Percentiles rank a stretch among this genome's conserved stretches.
Evolutionary conservation across 2,113 vertebrate species (phyloP).

Genomic region (Callorhinus ursinus): DNA sequence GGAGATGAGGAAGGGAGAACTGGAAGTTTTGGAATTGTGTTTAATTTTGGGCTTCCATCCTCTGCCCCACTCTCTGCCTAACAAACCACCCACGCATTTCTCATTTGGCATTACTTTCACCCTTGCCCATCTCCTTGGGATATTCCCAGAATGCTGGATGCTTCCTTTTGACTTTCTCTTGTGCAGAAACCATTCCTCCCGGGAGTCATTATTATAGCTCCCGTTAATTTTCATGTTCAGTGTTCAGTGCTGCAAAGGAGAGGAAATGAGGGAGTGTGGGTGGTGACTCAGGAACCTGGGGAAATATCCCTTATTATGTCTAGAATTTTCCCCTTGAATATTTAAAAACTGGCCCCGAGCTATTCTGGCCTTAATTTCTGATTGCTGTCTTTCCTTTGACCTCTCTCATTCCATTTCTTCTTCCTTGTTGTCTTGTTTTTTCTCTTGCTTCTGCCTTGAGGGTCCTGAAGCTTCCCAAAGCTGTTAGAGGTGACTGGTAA

Average conservation of each 20-base stretch:
- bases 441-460: slow-evolving; percentile 9
- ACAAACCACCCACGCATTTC: background rate
- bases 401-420: background rate
- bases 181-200: slow-evolving; percentile 35
- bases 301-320: slow-evolving; percentile 54
- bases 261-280: slow-evolving; percentile 50
- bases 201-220: slow-evolving; percentile 50
- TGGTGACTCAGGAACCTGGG: slow-evolving; percentile 62
- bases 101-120: slow-evolving; percentile 44
- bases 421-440: background rate
- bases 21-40: slow-evolving; percentile 14
- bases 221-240: slow-evolving; percentile 57
- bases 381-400: slow-evolving; percentile 52
- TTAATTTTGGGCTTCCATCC: background rate
- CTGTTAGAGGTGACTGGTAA: background rate
- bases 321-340: slow-evolving; percentile 57
- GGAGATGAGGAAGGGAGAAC: background rate
- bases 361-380: slow-evolving; percentile 19
- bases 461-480: slow-evolving; percentile 13
- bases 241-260: slow-evolving; percentile 56
- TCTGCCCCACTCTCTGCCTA: background rate
- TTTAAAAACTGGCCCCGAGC: background rate
- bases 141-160: slow-evolving; percentile 56
- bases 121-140: background rate
- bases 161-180: slow-evolving; percentile 50